A percentile compares a stretch with the other conserved stretches of the same genome.
Conservation (phyloP, 2,797 vertebrate genomes). For the Cyprinodon diabolis region DNA sequence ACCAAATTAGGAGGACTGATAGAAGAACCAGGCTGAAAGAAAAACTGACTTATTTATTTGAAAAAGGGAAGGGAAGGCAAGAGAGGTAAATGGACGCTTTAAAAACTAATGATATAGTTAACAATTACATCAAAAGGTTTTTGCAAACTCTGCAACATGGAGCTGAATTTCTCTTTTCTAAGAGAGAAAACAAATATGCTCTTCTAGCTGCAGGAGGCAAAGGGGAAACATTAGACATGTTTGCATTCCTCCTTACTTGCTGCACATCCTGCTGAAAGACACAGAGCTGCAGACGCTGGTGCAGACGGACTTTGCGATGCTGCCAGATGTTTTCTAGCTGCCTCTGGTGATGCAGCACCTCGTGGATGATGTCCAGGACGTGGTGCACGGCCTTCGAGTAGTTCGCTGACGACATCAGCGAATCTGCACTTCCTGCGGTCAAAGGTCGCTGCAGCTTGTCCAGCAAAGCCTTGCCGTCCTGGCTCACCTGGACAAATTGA, state of each 20-base stretch:
- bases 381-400: conserved; percentile 98
- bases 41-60: conserved; percentile 12
- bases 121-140: conserved; percentile 27
- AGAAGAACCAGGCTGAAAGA: conserved; percentile 35
- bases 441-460: conserved; percentile 96
- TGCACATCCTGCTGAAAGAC: conserved; percentile 98
- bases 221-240: neutral
- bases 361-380: conserved; percentile 94
- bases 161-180: neutral
- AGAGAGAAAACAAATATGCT: neutral
- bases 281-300: conserved; percentile 88
- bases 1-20: conserved; percentile 53
- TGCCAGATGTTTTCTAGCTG: conserved; percentile 99
- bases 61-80: neutral
- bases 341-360: conserved; percentile 96
- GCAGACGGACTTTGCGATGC: conserved; percentile 96
- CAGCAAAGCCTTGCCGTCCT: conserved; percentile 94
- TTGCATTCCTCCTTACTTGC: conserved; percentile 60
- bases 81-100: too few relatives aligned
- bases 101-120: neutral
- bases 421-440: conserved; percentile 92
- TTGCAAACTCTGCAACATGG: conserved; percentile 10
- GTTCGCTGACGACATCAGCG: conserved; percentile 93
- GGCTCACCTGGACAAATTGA: conserved; percentile 86
- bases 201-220: neutral